Evolutionary conservation across 2,888 invertebrate species (phyloP).

Genomic region (Drepanosiphum platanoidis): DNA sequence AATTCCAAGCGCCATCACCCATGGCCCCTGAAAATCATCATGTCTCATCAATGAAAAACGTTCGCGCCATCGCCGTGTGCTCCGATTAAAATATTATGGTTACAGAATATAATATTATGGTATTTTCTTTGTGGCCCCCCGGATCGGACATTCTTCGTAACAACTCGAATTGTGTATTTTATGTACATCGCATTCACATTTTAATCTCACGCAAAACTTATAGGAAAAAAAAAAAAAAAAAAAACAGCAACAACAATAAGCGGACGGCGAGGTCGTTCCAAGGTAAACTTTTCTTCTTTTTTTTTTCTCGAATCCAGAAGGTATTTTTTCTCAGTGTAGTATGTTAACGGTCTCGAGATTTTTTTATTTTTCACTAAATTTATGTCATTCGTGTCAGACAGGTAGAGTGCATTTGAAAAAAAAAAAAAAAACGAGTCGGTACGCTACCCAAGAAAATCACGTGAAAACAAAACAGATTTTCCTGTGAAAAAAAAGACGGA

Average conservation of each 20-base stretch:
- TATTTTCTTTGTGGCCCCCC: neutral
- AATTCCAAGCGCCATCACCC: too few relatives aligned
- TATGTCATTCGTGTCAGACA: too few relatives aligned
- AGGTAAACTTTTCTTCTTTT: neutral
- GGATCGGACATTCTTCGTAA: neutral
- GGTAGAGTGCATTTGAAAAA: too few relatives aligned
- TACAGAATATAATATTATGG: neutral
- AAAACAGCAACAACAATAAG: too few relatives aligned
- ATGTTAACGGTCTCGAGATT: neutral
- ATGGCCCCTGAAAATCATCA: too few relatives aligned
- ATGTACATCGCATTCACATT: too few relatives aligned
- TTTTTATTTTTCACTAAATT: neutral
- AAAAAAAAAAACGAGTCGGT: too few relatives aligned
- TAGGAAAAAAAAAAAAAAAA: neutral
- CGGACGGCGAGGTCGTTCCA: neutral
- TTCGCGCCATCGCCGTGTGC: neutral
- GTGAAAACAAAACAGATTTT: too few relatives aligned
- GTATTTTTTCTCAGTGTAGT: neutral
- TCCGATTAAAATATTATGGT: neutral
- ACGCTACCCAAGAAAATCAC: too few relatives aligned
- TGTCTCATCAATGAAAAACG: too few relatives aligned
- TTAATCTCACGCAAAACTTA: neutral
- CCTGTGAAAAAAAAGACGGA: too few relatives aligned
- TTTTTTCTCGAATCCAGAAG: neutral
- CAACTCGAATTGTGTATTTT: neutral